A percentile compares a stretch with the other conserved stretches of the same genome.
These are phyloP conservation scores for Lycodopsis pacificus DNA, from an alignment of 2,797 vertebrate species.

Conservation along the genomic window DNA sequence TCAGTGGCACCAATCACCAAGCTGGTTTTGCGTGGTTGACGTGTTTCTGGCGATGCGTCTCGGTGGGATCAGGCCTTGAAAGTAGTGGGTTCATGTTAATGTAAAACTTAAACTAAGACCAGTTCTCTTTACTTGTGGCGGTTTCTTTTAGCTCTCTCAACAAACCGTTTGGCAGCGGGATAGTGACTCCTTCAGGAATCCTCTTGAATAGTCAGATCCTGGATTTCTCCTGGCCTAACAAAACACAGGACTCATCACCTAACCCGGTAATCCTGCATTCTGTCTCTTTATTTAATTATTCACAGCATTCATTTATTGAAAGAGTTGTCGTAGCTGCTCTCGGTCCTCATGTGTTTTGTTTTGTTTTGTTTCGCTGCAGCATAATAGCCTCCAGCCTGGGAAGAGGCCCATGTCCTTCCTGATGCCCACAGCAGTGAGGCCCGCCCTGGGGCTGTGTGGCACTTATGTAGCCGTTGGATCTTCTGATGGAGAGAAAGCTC, in stretches of 20 bases:
- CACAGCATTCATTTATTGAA: neutral
- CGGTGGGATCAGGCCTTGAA: too few relatives aligned
- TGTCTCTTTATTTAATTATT: neutral
- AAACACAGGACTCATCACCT: slow-evolving; percentile 80
- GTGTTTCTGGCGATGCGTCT: neutral
- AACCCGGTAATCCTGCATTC: slow-evolving; percentile 78
- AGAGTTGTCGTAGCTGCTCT: neutral
- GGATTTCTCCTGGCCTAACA: slow-evolving; percentile 96
- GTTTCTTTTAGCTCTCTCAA: slow-evolving; percentile 90
- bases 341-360: slow-evolving; percentile 3
- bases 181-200: slow-evolving; percentile 94
- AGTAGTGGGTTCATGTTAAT: too few relatives aligned
- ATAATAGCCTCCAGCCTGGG: slow-evolving; percentile 87
- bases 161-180: slow-evolving; percentile 95
- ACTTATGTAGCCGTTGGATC: slow-evolving; percentile 94
- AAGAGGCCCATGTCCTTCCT: slow-evolving; percentile 95
- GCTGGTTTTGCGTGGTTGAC: too few relatives aligned
- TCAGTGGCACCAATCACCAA: too few relatives aligned
- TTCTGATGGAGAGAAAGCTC: slow-evolving; percentile 89
- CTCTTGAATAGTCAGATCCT: slow-evolving; percentile 97
- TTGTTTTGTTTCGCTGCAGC: slow-evolving; percentile 76
- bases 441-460: slow-evolving; percentile 92
- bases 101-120: neutral
- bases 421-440: slow-evolving; percentile 93
- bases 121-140: slow-evolving; percentile 11